Evolutionary conservation across 2,888 invertebrate species (phyloP).

Genomic region (Ypsolopha scabrella): DNA sequence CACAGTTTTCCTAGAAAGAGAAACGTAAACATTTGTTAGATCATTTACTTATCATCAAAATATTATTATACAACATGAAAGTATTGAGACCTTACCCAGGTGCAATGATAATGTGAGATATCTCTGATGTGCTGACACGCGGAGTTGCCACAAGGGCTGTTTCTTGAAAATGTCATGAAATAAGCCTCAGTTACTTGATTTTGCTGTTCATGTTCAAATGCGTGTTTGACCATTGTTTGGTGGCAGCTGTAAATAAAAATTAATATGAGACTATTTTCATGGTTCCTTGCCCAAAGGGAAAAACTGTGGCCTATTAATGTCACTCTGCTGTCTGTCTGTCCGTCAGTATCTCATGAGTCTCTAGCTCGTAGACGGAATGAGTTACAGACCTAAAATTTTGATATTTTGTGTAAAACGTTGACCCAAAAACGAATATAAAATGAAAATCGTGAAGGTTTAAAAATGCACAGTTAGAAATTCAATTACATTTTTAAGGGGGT

Average conservation of each 20-base stretch:
- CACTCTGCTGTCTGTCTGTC: too few relatives aligned
- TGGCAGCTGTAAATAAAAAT: slow-evolving; percentile 52
- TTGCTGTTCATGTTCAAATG: slow-evolving; percentile 89
- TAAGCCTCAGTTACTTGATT: slow-evolving; percentile 86
- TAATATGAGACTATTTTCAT: too few relatives aligned
- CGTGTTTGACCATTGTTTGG: slow-evolving; percentile 85
- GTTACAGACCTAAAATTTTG: too few relatives aligned
- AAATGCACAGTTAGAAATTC: too few relatives aligned
- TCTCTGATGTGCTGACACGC: slow-evolving; percentile 80
- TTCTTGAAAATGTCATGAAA: slow-evolving; percentile 75
- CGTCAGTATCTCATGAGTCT: too few relatives aligned
- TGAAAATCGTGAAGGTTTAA: too few relatives aligned
- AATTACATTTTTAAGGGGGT: too few relatives aligned
- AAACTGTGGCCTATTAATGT: too few relatives aligned
- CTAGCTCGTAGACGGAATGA: too few relatives aligned
- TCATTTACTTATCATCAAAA: background rate
- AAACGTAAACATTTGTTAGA: background rate
- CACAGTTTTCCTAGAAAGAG: slow-evolving; percentile 77
- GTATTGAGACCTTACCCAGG: slow-evolving; percentile 75
- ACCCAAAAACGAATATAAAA: too few relatives aligned
- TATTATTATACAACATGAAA: background rate
- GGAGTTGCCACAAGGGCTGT: slow-evolving; percentile 74
- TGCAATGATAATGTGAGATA: slow-evolving; percentile 90
- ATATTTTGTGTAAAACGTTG: too few relatives aligned
- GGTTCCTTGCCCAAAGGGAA: too few relatives aligned